Percentiles rank a stretch among this genome's conserved stretches.
phyloP scores from a whole-genome alignment of 2,888 invertebrate species.

The Andrena hattorfiana region DNA sequence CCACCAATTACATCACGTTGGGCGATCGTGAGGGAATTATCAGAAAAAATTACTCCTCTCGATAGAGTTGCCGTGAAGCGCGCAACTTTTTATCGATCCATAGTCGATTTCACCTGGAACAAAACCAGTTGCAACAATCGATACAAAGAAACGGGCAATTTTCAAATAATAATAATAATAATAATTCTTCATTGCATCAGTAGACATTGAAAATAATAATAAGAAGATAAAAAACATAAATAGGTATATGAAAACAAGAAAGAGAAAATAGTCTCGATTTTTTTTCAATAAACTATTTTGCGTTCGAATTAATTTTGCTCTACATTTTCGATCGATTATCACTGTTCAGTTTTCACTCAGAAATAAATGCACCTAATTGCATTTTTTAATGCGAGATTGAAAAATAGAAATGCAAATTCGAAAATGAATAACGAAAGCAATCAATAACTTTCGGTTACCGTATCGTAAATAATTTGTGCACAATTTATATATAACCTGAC shows the following conservation, averaged over 20 bases:
- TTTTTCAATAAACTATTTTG: too few species aligned
- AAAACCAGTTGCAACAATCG: too few species aligned
- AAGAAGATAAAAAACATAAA: too few species aligned
- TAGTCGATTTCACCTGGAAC: neutral
- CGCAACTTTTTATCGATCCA: neutral
- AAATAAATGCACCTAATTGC: neutral
- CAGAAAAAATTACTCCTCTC: neutral
- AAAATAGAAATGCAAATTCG: neutral
- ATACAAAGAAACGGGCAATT: too few species aligned
- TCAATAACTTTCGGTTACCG: neutral
- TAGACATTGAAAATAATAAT: too few species aligned
- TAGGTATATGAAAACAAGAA: too few species aligned
- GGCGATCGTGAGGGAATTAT: neutral
- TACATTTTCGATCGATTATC: too few species aligned
- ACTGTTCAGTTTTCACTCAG: neutral
- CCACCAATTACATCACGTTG: neutral
- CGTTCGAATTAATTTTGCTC: too few species aligned
- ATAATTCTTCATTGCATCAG: too few species aligned
- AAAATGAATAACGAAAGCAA: neutral
- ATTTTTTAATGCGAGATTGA: neutral
- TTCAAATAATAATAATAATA: too few species aligned
- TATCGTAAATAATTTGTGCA: neutral
- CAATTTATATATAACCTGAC: neutral
- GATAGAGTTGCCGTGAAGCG: neutral
- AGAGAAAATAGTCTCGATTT: too few species aligned